Evolutionary conservation across 2,797 vertebrate genomes (phyloP).

Genomic region (Acipenser transmontanus): DNA sequence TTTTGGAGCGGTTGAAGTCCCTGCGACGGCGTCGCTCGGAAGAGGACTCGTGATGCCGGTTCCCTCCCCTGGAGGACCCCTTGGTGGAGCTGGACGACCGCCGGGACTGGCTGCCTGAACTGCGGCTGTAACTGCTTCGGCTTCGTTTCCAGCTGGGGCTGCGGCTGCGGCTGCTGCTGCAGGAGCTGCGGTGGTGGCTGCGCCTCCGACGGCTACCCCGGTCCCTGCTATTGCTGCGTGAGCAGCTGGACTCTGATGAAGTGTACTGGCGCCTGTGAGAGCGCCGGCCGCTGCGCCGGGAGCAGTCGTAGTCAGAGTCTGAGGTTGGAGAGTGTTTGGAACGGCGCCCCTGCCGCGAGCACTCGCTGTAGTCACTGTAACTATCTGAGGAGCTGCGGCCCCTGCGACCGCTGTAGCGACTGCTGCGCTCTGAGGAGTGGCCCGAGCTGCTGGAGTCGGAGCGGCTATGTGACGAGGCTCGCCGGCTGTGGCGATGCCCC

Average conservation of each 20-base stretch:
- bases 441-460: conserved; percentile 89
- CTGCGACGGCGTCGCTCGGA: conserved; percentile 68
- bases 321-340: conserved; percentile 72
- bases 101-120: conserved; percentile 78
- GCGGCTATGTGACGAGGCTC: conserved; percentile 62
- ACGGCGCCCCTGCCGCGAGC: conserved; percentile 61
- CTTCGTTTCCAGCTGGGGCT: conserved; percentile 84
- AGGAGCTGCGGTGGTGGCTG: conserved; percentile 69
- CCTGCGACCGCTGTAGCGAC: conserved; percentile 67
- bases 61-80: conserved; percentile 61
- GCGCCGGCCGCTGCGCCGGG: conserved; percentile 69
- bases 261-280: conserved; percentile 80
- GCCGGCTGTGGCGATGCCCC: conserved; percentile 59
- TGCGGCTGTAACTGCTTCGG: conserved; percentile 81
- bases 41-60: conserved; percentile 66
- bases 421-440: conserved; percentile 80
- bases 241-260: conserved; percentile 84
- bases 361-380: conserved; percentile 87
- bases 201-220: conserved; percentile 56
- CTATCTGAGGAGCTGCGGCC: conserved; percentile 86
- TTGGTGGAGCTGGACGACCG: conserved; percentile 71
- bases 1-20: conserved; percentile 87
- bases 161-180: conserved; percentile 79
- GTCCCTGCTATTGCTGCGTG: conserved; percentile 69
- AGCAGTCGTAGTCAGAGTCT: conserved; percentile 78